Percentiles rank a stretch among this genome's conserved stretches.
phyloP scores from a whole-genome alignment of 2,888 invertebrate genomes.

The Acronicta psi region DNA sequence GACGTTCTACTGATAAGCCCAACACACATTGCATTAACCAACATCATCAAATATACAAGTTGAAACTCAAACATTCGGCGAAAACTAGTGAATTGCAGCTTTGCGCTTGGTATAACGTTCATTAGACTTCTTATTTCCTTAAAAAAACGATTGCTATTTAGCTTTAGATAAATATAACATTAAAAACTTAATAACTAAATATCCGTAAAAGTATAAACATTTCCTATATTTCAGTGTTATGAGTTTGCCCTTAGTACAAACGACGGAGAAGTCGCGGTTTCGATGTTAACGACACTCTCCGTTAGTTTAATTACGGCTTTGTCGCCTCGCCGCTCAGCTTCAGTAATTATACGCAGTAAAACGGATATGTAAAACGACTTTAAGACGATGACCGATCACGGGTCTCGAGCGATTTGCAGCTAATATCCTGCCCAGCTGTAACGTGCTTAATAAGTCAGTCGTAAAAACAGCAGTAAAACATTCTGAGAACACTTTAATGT shows the following conservation, averaged over 20 bases:
- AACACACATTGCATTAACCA: slow-evolving; percentile 59
- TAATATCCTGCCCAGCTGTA: slow-evolving; percentile 81
- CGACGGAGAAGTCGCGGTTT: slow-evolving; percentile 68
- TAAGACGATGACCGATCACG: slow-evolving; percentile 77
- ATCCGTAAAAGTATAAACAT: slow-evolving; percentile 11
- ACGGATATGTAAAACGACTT: slow-evolving; percentile 82
- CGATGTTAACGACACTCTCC: slow-evolving; percentile 79
- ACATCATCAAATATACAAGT: slow-evolving; percentile 62
- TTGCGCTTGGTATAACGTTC: no score
- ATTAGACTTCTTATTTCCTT: no score
- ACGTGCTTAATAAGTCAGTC: slow-evolving; percentile 72
- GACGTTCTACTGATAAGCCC: slow-evolving; percentile 62
- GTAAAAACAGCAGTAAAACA: slow-evolving; percentile 75
- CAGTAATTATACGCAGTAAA: slow-evolving; percentile 82
- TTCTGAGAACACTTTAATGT: slow-evolving; percentile 66
- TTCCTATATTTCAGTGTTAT: slow-evolving; percentile 58
- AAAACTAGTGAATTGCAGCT: no score
- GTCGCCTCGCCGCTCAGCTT: slow-evolving; percentile 76
- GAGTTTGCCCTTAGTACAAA: slow-evolving; percentile 70
- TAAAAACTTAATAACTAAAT: slow-evolving; percentile 1
- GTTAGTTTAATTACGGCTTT: slow-evolving; percentile 86
- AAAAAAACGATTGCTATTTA: no score
- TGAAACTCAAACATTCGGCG: slow-evolving; percentile 34
- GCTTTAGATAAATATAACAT: no score
- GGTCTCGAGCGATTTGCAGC: slow-evolving; percentile 75